These are phyloP conservation scores for Spodoptera littoralis DNA, from an alignment of 2,888 invertebrate genomes.

Conservation along the genomic window DNA sequence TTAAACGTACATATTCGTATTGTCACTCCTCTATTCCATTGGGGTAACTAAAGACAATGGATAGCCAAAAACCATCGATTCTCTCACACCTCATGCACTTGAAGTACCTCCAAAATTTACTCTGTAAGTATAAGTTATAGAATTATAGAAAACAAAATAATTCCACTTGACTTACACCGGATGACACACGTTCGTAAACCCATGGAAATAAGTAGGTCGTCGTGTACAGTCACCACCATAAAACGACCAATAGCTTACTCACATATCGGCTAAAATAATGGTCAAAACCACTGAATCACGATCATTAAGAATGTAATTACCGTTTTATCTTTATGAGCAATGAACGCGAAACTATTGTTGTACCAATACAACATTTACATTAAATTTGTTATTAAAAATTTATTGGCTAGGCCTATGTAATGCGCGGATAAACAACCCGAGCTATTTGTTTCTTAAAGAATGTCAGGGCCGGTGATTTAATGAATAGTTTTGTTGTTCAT, in stretches of 20 bases:
- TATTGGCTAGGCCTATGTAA: slow-evolving; percentile 29
- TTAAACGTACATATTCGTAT: too few relatives aligned
- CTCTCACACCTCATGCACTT: too few relatives aligned
- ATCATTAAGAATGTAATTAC: slow-evolving; percentile 80
- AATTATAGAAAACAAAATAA: background rate
- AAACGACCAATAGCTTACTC: slow-evolving; percentile 59
- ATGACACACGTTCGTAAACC: slow-evolving; percentile 45
- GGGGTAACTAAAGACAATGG: too few relatives aligned
- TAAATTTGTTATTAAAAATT: slow-evolving; percentile 55
- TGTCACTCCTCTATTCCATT: too few relatives aligned
- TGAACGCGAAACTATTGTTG: slow-evolving; percentile 67
- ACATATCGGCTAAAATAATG: slow-evolving; percentile 54
- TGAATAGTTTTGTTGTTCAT: too few relatives aligned
- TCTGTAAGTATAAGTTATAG: too few relatives aligned
- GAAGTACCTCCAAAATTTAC: too few relatives aligned
- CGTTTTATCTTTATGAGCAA: slow-evolving; percentile 83
- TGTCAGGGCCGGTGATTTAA: too few relatives aligned
- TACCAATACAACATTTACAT: slow-evolving; percentile 59
- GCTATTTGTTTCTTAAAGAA: background rate
- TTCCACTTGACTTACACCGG: slow-evolving; percentile 3
- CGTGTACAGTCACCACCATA: slow-evolving; percentile 52
- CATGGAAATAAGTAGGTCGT: slow-evolving; percentile 51
- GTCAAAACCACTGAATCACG: slow-evolving; percentile 61
- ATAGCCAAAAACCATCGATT: too few relatives aligned
- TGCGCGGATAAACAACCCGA: slow-evolving; percentile 2